These are phyloP conservation scores for Penelope pileata DNA, from an alignment of 2,113 vertebrate species.

Conservation along the genomic window DNA sequence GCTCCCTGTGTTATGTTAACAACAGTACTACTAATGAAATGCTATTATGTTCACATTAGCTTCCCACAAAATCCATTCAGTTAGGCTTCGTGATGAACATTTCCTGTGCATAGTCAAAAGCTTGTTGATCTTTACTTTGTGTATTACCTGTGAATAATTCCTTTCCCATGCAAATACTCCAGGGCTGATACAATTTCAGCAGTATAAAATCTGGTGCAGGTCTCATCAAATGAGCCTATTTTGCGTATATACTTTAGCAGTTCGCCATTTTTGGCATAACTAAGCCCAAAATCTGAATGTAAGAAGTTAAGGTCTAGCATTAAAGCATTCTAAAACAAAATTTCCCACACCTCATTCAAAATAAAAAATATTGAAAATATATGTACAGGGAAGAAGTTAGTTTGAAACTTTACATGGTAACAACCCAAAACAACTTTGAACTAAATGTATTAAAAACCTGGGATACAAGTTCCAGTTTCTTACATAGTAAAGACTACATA, in stretches of 20 bases:
- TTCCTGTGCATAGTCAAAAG: neutral
- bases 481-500: neutral
- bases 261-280: constrained; percentile 98
- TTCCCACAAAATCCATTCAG: neutral
- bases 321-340: neutral
- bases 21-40: neutral
- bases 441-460: neutral
- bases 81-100: neutral
- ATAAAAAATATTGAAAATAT: neutral
- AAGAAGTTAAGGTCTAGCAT: constrained; percentile 72
- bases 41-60: neutral
- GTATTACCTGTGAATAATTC: constrained; percentile 96
- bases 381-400: neutral
- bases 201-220: constrained; percentile 97
- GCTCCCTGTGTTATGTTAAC: neutral
- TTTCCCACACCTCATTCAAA: neutral
- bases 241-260: constrained; percentile 99
- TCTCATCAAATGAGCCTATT: constrained; percentile 99
- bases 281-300: constrained; percentile 94
- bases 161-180: constrained; percentile 95
- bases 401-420: neutral
- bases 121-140: neutral
- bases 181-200: constrained; percentile 96
- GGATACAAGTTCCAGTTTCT: neutral
- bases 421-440: neutral